Evolutionary conservation across 1,140 invertebrate species (phyloP).

Genomic region (Agrilus planipennis): DNA sequence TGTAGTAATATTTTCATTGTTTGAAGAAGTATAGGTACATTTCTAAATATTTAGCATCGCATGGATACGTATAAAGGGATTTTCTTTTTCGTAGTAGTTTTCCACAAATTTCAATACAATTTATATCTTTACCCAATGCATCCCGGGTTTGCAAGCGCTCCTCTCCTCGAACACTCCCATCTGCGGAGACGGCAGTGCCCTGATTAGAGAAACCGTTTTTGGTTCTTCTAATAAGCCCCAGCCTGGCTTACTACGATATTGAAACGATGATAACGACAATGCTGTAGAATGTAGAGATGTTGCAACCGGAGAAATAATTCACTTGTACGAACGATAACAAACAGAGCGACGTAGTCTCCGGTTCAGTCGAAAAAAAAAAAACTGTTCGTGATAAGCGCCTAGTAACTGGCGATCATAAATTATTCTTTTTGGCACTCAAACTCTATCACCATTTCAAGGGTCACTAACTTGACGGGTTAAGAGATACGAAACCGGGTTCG

Average conservation of each 20-base stretch:
- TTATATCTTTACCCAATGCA: slow-evolving; percentile 35
- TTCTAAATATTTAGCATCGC: no score
- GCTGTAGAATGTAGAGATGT: no score
- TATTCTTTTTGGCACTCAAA: slow-evolving; percentile 5
- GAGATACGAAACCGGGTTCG: neutral
- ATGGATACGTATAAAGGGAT: no score
- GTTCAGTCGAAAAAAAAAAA: neutral
- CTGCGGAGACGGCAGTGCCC: slow-evolving; percentile 28
- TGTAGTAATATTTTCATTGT: no score
- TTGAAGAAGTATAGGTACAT: no score
- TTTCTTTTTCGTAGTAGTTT: no score
- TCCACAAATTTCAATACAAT: no score
- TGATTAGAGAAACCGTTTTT: slow-evolving; percentile 8
- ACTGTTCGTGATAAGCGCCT: neutral
- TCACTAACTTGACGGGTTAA: slow-evolving; percentile 2
- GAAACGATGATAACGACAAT: neutral
- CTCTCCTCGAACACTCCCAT: slow-evolving; percentile 34
- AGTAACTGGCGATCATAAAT: neutral
- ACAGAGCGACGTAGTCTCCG: neutral
- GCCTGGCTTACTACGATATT: neutral
- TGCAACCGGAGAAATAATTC: no score
- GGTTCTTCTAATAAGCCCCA: slow-evolving; percentile 3
- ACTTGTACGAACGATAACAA: no score
- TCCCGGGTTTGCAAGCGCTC: slow-evolving; percentile 30
- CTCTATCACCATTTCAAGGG: slow-evolving; percentile 5